A percentile compares a stretch with the other conserved stretches of the same genome.
phyloP scores from a whole-genome alignment of 2,888 invertebrate genomes.

The Hydraecia micacea region DNA sequence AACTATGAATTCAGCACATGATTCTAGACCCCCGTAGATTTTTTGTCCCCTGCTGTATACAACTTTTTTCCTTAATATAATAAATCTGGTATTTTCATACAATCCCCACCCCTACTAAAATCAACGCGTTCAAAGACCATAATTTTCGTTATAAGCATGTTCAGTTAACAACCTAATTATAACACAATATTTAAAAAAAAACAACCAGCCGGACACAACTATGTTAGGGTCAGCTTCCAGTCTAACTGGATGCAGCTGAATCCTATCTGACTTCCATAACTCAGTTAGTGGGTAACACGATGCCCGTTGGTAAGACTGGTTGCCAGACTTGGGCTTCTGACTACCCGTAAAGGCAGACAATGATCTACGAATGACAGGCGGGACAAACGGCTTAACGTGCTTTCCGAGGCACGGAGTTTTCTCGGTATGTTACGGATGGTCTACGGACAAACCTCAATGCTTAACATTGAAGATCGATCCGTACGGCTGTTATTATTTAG shows the following conservation, averaged over 20 bases:
- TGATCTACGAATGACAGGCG: background rate
- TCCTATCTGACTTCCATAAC: background rate
- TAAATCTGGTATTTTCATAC: too few relatives aligned
- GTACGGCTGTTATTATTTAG: background rate
- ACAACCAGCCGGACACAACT: background rate
- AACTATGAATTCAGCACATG: too few relatives aligned
- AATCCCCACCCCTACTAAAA: background rate
- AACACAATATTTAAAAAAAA: too few relatives aligned
- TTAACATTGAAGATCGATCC: background rate
- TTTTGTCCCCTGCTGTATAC: too few relatives aligned
- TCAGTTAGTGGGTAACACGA: background rate
- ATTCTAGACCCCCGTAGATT: too few relatives aligned
- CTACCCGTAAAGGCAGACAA: background rate
- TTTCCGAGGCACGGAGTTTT: background rate
- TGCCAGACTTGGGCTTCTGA: background rate
- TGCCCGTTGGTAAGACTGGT: background rate
- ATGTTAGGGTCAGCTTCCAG: background rate
- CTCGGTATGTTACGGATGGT: background rate
- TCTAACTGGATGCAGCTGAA: background rate
- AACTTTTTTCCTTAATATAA: too few relatives aligned
- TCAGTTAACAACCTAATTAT: background rate
- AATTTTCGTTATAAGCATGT: background rate
- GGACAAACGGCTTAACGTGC: background rate
- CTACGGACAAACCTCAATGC: background rate
- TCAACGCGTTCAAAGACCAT: background rate